Conservation (phyloP, 2,113 vertebrate genomes). For the Campylomormyrus numenius region DNA sequence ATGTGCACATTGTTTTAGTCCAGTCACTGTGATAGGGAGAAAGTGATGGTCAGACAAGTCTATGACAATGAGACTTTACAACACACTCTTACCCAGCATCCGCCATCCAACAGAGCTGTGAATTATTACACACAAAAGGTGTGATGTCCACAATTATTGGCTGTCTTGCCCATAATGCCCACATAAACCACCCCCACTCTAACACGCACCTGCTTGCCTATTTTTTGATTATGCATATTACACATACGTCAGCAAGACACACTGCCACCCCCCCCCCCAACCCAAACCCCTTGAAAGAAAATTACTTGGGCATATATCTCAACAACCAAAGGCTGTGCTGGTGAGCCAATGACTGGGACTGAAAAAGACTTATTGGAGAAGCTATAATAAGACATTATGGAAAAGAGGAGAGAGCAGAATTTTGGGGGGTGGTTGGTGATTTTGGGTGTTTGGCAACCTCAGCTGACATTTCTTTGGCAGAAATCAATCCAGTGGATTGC, state of each 20-base stretch:
- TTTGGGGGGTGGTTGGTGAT: not conserved
- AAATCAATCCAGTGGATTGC: not conserved
- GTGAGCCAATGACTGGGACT: not conserved
- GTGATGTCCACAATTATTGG: not conserved
- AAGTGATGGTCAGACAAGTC: not conserved
- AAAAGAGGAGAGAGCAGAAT: not conserved
- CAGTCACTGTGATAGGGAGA: not conserved
- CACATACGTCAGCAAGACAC: not conserved
- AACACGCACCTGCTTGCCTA: not conserved
- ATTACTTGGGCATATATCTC: not conserved
- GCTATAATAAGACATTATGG: not conserved
- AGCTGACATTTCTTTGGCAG: not conserved
- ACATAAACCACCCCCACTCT: not conserved
- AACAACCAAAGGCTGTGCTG: not conserved
- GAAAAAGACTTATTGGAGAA: not conserved
- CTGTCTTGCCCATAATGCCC: not conserved
- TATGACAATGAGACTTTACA: not conserved
- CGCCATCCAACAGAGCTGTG: not conserved
- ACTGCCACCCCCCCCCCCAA: not conserved
- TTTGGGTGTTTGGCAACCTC: not conserved
- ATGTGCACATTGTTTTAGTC: not conserved
- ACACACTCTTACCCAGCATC: not conserved
- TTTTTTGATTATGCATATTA: not conserved
- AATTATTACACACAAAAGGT: conserved; percentile 9
- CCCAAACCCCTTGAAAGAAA: not conserved